Conservation (phyloP, 2,113 vertebrate species). For the Trochalopteron elliotii region DNA sequence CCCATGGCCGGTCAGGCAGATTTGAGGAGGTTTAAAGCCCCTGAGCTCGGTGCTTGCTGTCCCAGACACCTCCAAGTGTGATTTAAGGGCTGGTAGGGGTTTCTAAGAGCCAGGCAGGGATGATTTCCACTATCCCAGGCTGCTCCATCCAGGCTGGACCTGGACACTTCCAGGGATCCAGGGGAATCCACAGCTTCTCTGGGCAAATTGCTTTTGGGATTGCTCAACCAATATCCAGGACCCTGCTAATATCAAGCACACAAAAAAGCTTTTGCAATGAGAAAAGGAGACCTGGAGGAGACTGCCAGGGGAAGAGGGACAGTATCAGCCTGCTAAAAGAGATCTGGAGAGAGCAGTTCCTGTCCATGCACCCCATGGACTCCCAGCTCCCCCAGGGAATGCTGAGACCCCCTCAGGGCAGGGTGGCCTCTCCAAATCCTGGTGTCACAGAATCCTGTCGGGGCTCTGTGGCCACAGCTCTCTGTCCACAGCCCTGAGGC, state of each 20-base stretch:
- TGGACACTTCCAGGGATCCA: background rate
- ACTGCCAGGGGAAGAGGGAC: background rate
- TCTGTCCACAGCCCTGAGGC: background rate
- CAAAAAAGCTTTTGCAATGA: background rate
- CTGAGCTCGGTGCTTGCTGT: background rate
- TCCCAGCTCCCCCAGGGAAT: background rate
- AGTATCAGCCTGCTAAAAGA: background rate
- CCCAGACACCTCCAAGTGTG: background rate
- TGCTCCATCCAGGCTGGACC: background rate
- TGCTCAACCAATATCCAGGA: background rate
- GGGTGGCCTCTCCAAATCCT: background rate
- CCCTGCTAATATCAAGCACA: background rate
- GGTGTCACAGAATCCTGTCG: background rate
- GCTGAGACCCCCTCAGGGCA: background rate
- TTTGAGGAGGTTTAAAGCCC: background rate
- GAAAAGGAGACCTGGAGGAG: background rate
- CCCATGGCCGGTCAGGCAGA: rapidly evolving
- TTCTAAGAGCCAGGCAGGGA: background rate
- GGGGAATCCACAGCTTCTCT: background rate
- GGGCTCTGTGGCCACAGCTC: rapidly evolving
- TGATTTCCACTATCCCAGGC: rapidly evolving
- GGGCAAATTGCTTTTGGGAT: background rate
- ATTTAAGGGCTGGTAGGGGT: background rate
- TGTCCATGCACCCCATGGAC: rapidly evolving
- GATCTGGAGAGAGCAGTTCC: background rate